These are phyloP conservation scores for Rhyzopertha dominica DNA, from an alignment of 1,140 invertebrate genomes.

Conservation along the genomic window DNA sequence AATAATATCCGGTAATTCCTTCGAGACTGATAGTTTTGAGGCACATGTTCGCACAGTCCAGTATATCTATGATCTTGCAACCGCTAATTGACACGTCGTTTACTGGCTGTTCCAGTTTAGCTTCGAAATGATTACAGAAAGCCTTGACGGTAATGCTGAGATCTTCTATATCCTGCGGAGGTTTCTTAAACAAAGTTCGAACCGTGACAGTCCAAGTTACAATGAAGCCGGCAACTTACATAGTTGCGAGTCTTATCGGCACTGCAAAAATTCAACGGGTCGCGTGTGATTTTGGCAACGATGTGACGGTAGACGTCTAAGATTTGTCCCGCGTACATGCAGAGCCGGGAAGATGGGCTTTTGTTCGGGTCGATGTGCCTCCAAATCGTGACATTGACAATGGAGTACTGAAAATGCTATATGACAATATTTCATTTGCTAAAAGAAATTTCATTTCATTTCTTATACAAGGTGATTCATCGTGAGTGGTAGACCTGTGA, in stretches of 20 bases:
- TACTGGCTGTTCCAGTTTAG: conserved; percentile 26
- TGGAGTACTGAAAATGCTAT: conserved; percentile 23
- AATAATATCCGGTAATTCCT: conserved; percentile 7
- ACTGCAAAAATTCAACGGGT: conserved; percentile 12
- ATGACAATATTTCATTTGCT: neutral
- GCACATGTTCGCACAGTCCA: conserved; percentile 29
- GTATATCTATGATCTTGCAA: conserved; percentile 35
- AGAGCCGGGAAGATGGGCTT: conserved; percentile 21
- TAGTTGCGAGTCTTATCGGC: neutral
- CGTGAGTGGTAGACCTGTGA: neutral
- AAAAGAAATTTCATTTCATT: neutral
- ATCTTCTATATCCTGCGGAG: conserved; percentile 27
- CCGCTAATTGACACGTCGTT: conserved; percentile 23
- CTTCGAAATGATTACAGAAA: conserved; percentile 37
- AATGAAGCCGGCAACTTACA: neutral
- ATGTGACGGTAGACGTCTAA: conserved; percentile 28
- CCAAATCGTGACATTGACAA: conserved; percentile 33
- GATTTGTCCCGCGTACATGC: conserved; percentile 36
- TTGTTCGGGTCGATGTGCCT: conserved; percentile 33
- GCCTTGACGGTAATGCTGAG: conserved; percentile 31
- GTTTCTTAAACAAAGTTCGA: conserved; percentile 4
- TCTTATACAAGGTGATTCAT: neutral
- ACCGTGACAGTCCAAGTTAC: conserved; percentile 16
- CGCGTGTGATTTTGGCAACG: conserved; percentile 27
- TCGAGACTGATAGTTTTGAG: conserved; percentile 18